Evolutionary conservation across 2,797 vertebrate species (phyloP).

Genomic region (Sarcoramphus papa): DNA sequence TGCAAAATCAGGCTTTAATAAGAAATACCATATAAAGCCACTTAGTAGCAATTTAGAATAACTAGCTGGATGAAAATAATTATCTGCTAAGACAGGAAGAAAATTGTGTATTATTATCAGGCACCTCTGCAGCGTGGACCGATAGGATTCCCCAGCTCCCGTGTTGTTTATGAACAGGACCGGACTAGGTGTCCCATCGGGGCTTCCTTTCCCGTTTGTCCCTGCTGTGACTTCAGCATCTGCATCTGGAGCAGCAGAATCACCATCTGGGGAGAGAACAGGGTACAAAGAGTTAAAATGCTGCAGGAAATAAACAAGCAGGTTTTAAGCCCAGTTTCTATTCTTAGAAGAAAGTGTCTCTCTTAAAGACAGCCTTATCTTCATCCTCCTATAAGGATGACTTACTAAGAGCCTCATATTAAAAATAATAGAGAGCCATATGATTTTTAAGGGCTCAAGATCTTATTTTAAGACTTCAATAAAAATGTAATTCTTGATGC

Average conservation of each 20-base stretch:
- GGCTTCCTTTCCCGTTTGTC: constrained; percentile 68
- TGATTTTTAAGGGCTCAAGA: background rate
- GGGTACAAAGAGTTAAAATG: background rate
- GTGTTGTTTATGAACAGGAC: constrained; percentile 53
- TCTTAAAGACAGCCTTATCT: background rate
- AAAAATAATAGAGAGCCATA: background rate
- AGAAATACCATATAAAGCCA: background rate
- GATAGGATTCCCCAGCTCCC: constrained; percentile 47
- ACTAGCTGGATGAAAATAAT: fast-evolving
- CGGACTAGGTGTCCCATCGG: constrained; percentile 47
- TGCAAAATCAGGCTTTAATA: background rate
- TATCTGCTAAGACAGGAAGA: background rate
- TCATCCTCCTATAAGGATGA: background rate
- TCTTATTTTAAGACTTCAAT: background rate
- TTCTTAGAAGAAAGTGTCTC: background rate
- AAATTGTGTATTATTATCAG: fast-evolving
- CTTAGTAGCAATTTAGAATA: fast-evolving
- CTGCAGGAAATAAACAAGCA: background rate
- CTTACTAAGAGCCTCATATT: background rate
- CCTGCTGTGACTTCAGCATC: constrained; percentile 66
- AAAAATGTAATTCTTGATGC: background rate
- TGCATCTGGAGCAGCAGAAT: constrained; percentile 65
- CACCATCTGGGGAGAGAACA: constrained; percentile 64
- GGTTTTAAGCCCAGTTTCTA: background rate
- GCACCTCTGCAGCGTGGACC: constrained; percentile 92